These are phyloP conservation scores for Thecocarcelia acutangulata DNA, from an alignment of 2,888 invertebrate genomes.

Conservation along the genomic window DNA sequence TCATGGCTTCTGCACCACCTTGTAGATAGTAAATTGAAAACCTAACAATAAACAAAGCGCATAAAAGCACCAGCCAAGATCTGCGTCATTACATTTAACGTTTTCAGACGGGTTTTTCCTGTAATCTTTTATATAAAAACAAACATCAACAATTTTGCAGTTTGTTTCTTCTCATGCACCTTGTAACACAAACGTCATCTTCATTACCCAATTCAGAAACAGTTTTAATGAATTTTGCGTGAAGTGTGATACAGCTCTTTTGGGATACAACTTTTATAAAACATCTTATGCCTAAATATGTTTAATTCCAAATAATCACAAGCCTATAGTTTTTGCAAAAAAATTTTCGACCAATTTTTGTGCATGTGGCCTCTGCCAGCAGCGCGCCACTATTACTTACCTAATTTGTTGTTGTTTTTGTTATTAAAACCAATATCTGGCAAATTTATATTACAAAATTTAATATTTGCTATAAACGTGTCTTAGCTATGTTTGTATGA, in stretches of 20 bases:
- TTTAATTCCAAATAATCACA: too few species aligned
- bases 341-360: conserved; percentile 50
- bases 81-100: conserved; percentile 3
- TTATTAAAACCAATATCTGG: conserved; percentile 46
- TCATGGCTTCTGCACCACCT: too few species aligned
- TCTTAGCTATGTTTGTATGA: background rate
- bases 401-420: conserved; percentile 71
- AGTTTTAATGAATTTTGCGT: conserved; percentile 24
- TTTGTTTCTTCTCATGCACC: background rate
- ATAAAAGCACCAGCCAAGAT: background rate
- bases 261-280: background rate
- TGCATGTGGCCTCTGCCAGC: conserved; percentile 60
- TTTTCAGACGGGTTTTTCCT: conserved; percentile 50
- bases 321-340: conserved; percentile 3
- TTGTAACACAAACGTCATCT: conserved; percentile 7
- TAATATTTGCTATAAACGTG: conserved; percentile 14
- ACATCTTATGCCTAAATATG: too few species aligned
- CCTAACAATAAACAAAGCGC: conserved; percentile 5
- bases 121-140: conserved; percentile 6
- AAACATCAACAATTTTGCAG: background rate
- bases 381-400: conserved; percentile 71
- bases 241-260: background rate
- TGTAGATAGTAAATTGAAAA: conserved; percentile 1
- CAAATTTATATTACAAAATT: conserved; percentile 47
- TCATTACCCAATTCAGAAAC: conserved; percentile 31